A percentile compares a stretch with the other conserved stretches of the same genome.
Evolutionary conservation across 2,113 vertebrate species (phyloP).

Genomic region (Progne subis): DNA sequence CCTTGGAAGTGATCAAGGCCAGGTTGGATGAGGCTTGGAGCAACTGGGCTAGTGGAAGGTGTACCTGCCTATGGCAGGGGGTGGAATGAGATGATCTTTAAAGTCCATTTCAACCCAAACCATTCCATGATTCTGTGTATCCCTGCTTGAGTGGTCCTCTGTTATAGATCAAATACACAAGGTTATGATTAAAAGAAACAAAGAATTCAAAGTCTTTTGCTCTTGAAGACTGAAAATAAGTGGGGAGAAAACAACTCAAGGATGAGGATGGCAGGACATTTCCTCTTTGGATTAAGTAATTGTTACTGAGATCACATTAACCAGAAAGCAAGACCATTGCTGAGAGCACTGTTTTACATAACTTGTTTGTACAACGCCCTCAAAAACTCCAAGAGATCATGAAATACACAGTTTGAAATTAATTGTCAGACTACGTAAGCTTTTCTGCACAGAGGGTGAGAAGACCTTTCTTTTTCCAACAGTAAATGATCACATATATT

Average conservation of each 20-base stretch:
- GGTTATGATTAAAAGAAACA: background rate
- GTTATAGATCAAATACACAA: background rate
- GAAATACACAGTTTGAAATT: background rate
- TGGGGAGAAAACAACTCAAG: background rate
- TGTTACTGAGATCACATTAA: background rate
- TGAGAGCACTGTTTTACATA: background rate
- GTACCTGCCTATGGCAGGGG: background rate
- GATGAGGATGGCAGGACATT: background rate
- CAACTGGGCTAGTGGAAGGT: fast-evolving
- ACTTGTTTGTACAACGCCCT: background rate
- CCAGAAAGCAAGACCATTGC: background rate
- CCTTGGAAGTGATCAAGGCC: background rate
- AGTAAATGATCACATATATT: background rate
- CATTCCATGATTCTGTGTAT: background rate
- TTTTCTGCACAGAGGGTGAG: background rate
- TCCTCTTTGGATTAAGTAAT: background rate
- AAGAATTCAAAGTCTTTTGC: background rate
- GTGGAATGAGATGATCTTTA: background rate
- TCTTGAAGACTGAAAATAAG: background rate
- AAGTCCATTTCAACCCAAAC: background rate
- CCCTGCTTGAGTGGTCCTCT: background rate
- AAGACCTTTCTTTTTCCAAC: background rate
- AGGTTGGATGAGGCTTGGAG: background rate
- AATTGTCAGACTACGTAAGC: background rate
- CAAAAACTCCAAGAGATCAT: background rate